Base-by-base conservation (phyloP, 2,888 invertebrate genomes). In the Arge pagana region DNA sequence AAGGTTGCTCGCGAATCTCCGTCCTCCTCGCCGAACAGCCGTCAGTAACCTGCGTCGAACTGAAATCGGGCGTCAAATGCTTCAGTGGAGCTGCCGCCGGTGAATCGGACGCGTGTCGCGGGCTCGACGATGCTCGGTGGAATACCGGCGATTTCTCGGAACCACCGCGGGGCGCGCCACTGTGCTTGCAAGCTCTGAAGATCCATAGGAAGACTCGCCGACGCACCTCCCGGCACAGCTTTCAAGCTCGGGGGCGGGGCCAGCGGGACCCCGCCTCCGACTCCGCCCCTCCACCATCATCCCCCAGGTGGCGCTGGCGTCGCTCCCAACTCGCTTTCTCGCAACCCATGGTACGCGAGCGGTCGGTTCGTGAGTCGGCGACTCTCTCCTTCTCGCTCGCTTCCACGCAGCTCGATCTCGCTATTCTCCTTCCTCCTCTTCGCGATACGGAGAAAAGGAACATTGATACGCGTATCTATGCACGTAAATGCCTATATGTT, bases 201-300 rank as follows among this genome's bases (percentile, higher is more conserved):
- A 65, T 65, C 63, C 64, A 66, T 65, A 67, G 66, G 63, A n/a
- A n/a, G n/a, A n/a, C n/a, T n/a, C 61, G 61, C 62, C 52, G 52
- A 54, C 10, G 19, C 51, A 45, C 52, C 48, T 52, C 36, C 56
- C 59, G 62, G 59, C 31, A 33, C 60, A 65, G 67, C 64, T 68
- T 64, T 60, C 59, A 61, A 70, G 66, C 70, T 70, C 63, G 66
- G 70, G 45, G 68, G 70, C 72, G 73, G 72, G 66, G 70, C 68
- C 60, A 69, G 62, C 61, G 55, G 67, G 66, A 68, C 71, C 70
- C 68, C 65, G 67, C 72, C 71, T 68, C 69, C 68, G 66, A 72
- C 72, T 70, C 73, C 73, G 72, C 72, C 72, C 65, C 68, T 66
- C 63, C 48, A 41, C 48, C 54, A 48, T 52, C 52, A 42, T 52